Base-by-base conservation (phyloP, 2,113 vertebrate species). In the Hippocampus abdominalis region DNA sequence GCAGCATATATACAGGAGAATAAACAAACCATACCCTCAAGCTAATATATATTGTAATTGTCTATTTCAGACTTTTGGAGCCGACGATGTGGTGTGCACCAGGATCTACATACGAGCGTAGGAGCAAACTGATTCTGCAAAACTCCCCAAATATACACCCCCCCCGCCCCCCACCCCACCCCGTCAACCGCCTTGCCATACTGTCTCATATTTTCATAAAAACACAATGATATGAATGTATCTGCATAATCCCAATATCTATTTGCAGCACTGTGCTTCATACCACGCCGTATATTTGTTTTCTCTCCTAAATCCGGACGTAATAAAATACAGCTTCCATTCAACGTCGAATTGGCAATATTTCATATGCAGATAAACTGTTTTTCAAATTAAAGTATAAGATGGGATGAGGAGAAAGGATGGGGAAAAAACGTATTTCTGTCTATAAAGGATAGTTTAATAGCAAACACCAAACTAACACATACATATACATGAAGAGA, bases 71-170 rank as follows among this genome's bases (percentile, higher is more conserved):
- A 96, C 90, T 1, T 96, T 98, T 9, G 96, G 95, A 69, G 95
- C 96, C 0, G 93, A 98, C 27, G 95, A 96, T 0, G 93, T 98
- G 80, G 92, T 97, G 74, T 98, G 96, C 91, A 98, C 95, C 10
- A 93, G 95, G 82, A 92, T 97, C 91, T 98, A 98, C 62, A 78
- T 94, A 42, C 92, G 95, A 69, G 96, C 93, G 12, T 96, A 90
- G 54, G n/a, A 51, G 64, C 60, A n/a, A 49, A n/a, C 57, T 8
- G 27, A 62, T 46, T 44, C 39, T 23, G 39, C 62, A 42, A 64
- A 49, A 16, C 46, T 29, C 12, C 20, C 9, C 18, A 66, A 48
- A 49, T 18, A 25, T 59, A 32, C 42, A 42, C 20, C 39, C 32
- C 32, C 29, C 3, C 32, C 4, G 5, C 4, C 20, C 39, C 32